Conservation (phyloP, 2,888 invertebrate species). For the Clepsis dumicolana region DNA sequence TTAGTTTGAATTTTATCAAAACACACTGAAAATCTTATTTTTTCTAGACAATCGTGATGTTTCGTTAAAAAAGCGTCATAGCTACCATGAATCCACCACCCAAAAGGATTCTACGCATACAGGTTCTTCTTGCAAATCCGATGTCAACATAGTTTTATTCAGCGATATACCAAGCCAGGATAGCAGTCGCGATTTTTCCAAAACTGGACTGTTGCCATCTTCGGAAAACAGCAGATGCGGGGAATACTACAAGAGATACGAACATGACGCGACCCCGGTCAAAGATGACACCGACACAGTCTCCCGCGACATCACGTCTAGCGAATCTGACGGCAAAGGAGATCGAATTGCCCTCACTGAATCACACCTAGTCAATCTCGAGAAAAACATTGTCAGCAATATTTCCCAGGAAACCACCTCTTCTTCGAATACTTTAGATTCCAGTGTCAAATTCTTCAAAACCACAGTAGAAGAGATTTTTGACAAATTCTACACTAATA, state of each 20-base stretch:
- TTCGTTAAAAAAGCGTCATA: conserved; percentile 52
- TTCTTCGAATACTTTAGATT: conserved; percentile 64
- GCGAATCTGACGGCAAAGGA: conserved; percentile 41
- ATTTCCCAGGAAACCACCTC: conserved; percentile 65
- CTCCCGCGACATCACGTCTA: conserved; percentile 47
- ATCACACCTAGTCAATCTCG: conserved; percentile 67
- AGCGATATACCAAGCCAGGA: conserved; percentile 19
- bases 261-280: conserved; percentile 69
- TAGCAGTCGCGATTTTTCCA: conserved; percentile 12
- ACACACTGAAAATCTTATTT: conserved; percentile 12
- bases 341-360: conserved; percentile 59
- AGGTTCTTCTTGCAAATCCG: conserved; percentile 55
- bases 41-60: conserved; percentile 32
- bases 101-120: conserved; percentile 45
- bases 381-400: conserved; percentile 63
- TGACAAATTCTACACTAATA: conserved; percentile 68
- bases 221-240: conserved; percentile 45
- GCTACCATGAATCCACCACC: conserved; percentile 50
- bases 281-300: conserved; percentile 56
- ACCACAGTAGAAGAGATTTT: conserved; percentile 74
- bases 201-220: conserved; percentile 19
- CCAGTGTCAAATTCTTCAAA: conserved; percentile 72
- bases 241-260: conserved; percentile 71
- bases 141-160: conserved; percentile 46
- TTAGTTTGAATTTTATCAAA: not conserved